phyloP scores from a whole-genome alignment of 2,113 vertebrate genomes.

The Cavia porcellus region DNA sequence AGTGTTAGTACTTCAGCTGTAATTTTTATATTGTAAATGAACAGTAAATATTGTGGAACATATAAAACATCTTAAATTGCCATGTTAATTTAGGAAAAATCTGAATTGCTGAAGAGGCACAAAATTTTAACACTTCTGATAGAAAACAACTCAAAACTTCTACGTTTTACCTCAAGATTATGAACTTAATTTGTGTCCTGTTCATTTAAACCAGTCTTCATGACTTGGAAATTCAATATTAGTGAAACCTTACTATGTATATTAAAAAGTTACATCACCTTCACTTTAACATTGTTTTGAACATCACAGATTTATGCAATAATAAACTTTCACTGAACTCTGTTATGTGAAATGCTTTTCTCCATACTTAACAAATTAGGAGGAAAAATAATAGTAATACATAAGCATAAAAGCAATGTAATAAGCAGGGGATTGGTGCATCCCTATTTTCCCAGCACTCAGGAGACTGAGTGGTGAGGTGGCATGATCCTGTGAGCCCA shows the following conservation, averaged over 20 bases:
- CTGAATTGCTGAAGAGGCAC: neutral
- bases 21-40: constrained; percentile 31
- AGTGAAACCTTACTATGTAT: constrained; percentile 9
- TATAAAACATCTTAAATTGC: neutral
- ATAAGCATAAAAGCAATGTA: neutral
- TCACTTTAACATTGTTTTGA: too few relatives aligned
- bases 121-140: constrained; percentile 44
- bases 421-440: neutral
- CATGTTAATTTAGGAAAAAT: neutral
- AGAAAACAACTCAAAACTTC: constrained; percentile 62
- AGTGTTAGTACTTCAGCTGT: neutral
- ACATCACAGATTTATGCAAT: too few relatives aligned
- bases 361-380: neutral
- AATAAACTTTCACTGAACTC: too few relatives aligned
- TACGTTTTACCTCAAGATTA: constrained; percentile 10
- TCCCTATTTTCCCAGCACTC: neutral
- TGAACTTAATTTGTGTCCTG: neutral
- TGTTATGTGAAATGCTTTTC: constrained; percentile 8
- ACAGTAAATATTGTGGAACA: constrained; percentile 10
- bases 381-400: neutral
- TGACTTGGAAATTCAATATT: neutral
- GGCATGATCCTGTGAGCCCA: neutral
- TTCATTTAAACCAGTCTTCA: neutral
- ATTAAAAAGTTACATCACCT: neutral
- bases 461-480: neutral